Evolutionary conservation across 2,113 vertebrate species (phyloP), one percentile per base, ranked within the genome.

Genomic region (Pelmatolapia mariae): DNA sequence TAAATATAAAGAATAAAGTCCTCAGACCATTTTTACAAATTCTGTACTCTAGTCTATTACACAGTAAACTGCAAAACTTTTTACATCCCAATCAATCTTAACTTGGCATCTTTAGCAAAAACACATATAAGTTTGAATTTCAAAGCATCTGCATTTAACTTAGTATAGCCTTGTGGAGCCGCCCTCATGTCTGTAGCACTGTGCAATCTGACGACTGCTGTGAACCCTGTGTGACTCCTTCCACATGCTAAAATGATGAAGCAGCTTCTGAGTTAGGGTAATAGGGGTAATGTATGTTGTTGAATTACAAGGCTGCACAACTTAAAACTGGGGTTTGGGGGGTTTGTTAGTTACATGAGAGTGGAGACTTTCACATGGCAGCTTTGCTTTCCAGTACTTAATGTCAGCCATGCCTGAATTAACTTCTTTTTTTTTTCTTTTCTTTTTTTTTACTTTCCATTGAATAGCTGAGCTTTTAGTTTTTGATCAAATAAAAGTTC

Each of bases 341-440:
- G 68, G 3, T 18, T 73, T 45, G 22, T 76, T 76, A 47, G 40
- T 43, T 71, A 71, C 11, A 43, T 10, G n/a, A 43, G 66, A 71
- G 38, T 71, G 5, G n/a, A 71, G 66, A 24, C 5, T 71, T 71
- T n/a, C 66, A 71, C 66, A 10, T 43, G 38, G 66, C n/a, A 24
- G 38, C 38, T 71, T 16, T 71, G 66, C 38, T 16, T n/a, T 43
- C n/a, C 38, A 43, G 66, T 43, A 43, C 66, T 71, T 43, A 71
- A 43, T 43, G 22, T 71, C 38, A 71, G 36, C 8, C n/a, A 71
- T 43, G 63, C 12, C 36, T 4, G n/a, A 38, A 68, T 40, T 68
- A 24, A 40, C 18, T 12, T 1, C 4, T 66, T 12, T 1, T 4
- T 54, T 1, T 1, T 0, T 5, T 3, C 2, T 40, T 38, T 36